phyloP scores from a whole-genome alignment of 2,888 invertebrate genomes.

The Cephus pygmeus region DNA sequence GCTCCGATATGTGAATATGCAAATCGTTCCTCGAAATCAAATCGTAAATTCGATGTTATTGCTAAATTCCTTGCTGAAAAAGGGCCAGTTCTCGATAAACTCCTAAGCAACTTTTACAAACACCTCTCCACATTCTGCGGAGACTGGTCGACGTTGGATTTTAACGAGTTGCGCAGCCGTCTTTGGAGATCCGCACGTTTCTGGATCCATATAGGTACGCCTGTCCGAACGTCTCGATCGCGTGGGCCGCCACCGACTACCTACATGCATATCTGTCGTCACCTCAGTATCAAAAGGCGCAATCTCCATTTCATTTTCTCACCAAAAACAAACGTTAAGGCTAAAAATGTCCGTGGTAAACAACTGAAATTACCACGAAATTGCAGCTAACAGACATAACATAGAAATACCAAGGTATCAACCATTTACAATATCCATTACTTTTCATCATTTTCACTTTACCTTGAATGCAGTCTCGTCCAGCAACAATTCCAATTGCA shows the following conservation, averaged over 20 bases:
- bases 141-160: constrained; percentile 27
- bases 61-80: not conserved
- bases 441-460: not conserved
- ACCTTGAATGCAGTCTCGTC: not conserved
- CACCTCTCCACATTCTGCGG: constrained; percentile 22
- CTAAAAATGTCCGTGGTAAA: constrained; percentile 32
- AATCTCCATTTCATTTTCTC: constrained; percentile 3
- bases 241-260: constrained; percentile 24
- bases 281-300: constrained; percentile 5
- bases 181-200: constrained; percentile 42
- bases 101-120: constrained; percentile 28
- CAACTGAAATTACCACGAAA: constrained; percentile 63
- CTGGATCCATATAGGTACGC: constrained; percentile 42
- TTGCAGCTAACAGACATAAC: constrained; percentile 52
- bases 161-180: constrained; percentile 23
- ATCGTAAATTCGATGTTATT: not conserved
- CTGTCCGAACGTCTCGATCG: constrained; percentile 20
- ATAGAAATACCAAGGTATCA: not conserved
- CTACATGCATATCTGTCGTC: constrained; percentile 16
- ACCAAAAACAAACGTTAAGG: not conserved
- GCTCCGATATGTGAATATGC: not conserved
- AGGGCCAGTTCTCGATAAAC: constrained; percentile 25
- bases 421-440: not conserved
- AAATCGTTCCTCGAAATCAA: not conserved
- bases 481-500: not conserved